Evolutionary conservation across 2,888 invertebrate genomes (phyloP), one percentile per base, ranked within the genome.

Genomic region (Tribolium freemani): DNA sequence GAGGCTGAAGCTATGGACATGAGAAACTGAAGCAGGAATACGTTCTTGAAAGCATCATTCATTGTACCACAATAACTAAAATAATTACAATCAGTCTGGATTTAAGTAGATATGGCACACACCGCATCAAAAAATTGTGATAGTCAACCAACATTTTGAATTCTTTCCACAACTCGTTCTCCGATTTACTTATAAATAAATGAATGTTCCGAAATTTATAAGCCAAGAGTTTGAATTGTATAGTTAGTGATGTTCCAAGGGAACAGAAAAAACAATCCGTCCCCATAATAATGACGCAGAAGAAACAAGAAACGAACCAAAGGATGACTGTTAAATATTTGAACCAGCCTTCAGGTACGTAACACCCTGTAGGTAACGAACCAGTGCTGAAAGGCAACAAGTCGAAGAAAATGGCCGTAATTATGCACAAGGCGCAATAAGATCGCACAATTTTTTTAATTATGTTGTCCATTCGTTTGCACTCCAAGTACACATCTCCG

Each of bases 311-410:
- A 26, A 48, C 6, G 63, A 51, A 63, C 63, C 63, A 63, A n/a
- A 51, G 5, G 0, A 26, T 3, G 6, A 51, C 31, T 13, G 38
- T 50, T n/a, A 63, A 20, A 8, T 8, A 51, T 26, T 31, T 8
- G 26, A 38, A 44, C 51, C 63, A 63, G 3, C 63, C 63, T 63
- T 63, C 31, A 3, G 63, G 63, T 38, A 20, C 63, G 16, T 63
- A 63, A 31, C 50, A 50, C 1, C 3, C 31, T 16, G 30, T 48
- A 3, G 63, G 51, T n/a, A 51, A 20, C 10, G 5, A 5, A 13
- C 51, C 51, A 8, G 63, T 51, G 3, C 20, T 44, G 10, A 63
- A 50, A 8, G 63, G 63, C 38, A 48, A 50, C 50, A 61, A 13
- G 20, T 61, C 45, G 13, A 61, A 61, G 10, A 54, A 54, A 3